These are phyloP conservation scores for Drosophila bipectinata DNA, from an alignment of 1,140 invertebrate species.

Conservation along the genomic window DNA sequence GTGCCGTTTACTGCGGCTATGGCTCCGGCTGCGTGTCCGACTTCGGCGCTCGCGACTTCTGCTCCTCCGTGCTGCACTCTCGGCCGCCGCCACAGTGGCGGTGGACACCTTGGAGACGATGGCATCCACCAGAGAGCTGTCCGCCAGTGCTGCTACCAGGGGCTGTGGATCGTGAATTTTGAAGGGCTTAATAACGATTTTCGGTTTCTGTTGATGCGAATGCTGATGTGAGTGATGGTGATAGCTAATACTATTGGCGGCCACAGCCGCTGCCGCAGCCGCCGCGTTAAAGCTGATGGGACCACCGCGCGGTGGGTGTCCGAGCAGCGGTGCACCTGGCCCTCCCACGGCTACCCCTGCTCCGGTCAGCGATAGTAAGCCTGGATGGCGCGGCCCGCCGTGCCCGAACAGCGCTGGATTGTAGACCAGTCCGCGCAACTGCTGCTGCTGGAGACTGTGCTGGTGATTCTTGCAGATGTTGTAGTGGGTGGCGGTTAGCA, in stretches of 20 bases:
- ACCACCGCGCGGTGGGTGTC: constrained; percentile 45
- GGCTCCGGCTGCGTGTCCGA: constrained; percentile 55
- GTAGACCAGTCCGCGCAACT: constrained; percentile 61
- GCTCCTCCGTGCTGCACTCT: constrained; percentile 76
- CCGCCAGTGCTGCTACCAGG: constrained; percentile 76
- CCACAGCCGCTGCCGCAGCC: constrained; percentile 71
- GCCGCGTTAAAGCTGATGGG: constrained; percentile 66
- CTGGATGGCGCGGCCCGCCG: constrained; percentile 45
- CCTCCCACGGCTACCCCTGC: constrained; percentile 37
- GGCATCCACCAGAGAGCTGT: constrained; percentile 79
- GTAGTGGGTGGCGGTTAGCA: constrained; percentile 71
- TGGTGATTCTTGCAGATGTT: constrained; percentile 78
- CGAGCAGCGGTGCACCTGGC: constrained; percentile 35
- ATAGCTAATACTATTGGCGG: constrained; percentile 79
- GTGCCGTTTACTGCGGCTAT: constrained; percentile 66
- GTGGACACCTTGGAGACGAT: constrained; percentile 83
- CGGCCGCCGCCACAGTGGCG: constrained; percentile 79
- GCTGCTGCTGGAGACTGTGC: constrained; percentile 50
- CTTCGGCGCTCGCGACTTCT: constrained; percentile 73
- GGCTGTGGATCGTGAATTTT: constrained; percentile 84
- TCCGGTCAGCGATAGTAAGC: constrained; percentile 37
- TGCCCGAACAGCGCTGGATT: constrained; percentile 62
- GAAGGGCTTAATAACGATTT: constrained; percentile 84
- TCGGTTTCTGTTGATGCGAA: constrained; percentile 71
- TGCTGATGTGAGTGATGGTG: constrained; percentile 63